phyloP scores from a whole-genome alignment of 2,888 invertebrate species.

The Invenusta paracnida region DNA sequence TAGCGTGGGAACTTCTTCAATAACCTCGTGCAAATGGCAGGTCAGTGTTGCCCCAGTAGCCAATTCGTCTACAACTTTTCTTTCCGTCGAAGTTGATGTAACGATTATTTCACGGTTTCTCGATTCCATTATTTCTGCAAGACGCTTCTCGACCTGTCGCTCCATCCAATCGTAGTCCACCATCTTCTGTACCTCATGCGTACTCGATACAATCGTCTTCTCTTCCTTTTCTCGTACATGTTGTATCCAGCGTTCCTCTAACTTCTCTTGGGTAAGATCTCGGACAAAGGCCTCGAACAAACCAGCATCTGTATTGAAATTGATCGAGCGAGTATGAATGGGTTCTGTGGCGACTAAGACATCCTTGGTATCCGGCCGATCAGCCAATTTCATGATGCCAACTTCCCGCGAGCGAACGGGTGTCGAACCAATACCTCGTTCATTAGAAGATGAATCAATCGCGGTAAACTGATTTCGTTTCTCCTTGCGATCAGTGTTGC shows the following conservation, averaged over 20 bases:
- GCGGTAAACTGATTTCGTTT: background rate
- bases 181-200: background rate
- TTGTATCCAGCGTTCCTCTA: background rate
- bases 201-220: background rate
- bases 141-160: background rate
- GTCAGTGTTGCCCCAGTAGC: background rate
- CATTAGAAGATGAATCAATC: background rate
- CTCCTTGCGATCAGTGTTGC: background rate
- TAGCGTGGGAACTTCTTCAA: background rate
- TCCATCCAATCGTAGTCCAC: constrained; percentile 7
- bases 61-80: background rate
- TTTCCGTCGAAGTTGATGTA: background rate
- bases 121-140: background rate
- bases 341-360: background rate
- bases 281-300: background rate
- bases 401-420: background rate
- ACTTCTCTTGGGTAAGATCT: background rate
- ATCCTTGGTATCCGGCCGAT: background rate
- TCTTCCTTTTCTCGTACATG: background rate
- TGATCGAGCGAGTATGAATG: background rate
- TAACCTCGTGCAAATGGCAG: background rate
- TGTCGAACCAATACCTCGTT: background rate
- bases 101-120: background rate
- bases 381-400: background rate
- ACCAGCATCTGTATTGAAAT: background rate